phyloP scores from a whole-genome alignment of 2,888 invertebrate species.

The Disparrhopalites patrizii region DNA sequence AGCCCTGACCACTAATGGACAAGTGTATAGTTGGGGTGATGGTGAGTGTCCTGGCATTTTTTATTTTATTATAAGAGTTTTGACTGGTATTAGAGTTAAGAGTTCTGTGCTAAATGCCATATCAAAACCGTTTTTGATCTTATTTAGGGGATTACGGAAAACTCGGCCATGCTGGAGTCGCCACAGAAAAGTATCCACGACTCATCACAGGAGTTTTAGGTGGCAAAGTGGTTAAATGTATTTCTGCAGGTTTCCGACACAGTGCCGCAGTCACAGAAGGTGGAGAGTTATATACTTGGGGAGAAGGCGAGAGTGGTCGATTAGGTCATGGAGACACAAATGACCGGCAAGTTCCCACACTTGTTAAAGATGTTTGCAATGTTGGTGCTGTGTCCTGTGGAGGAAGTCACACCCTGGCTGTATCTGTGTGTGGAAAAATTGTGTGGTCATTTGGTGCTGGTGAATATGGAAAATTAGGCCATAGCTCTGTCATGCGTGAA shows the following conservation, averaged over 20 bases:
- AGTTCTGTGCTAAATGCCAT: neutral
- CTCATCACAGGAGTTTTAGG: conserved; percentile 55
- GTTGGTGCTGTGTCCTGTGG: conserved; percentile 61
- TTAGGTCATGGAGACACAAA: conserved; percentile 61
- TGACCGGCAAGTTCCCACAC: conserved; percentile 58
- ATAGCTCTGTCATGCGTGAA: conserved; percentile 55
- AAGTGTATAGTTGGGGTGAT: conserved; percentile 60
- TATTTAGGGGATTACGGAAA: conserved; percentile 58
- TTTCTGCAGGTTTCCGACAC: conserved; percentile 59
- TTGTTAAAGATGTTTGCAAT: conserved; percentile 58
- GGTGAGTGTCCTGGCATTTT: conserved; percentile 49
- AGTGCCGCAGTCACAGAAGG: conserved; percentile 59
- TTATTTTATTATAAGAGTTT: neutral
- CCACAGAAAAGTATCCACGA: conserved; percentile 58
- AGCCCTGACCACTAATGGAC: conserved; percentile 57
- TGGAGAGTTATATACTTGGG: conserved; percentile 59
- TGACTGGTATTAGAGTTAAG: neutral
- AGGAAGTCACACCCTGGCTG: conserved; percentile 57
- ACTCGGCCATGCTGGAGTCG: conserved; percentile 57
- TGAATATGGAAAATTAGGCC: conserved; percentile 58
- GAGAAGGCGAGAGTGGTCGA: conserved; percentile 53
- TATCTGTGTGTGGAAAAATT: conserved; percentile 57
- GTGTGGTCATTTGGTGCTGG: conserved; percentile 61
- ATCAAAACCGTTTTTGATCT: conserved; percentile 27
- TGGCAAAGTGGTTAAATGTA: conserved; percentile 55